Percentiles rank a stretch among this genome's conserved stretches.
phyloP scores from a whole-genome alignment of 2,113 vertebrate genomes.

The Lipophrys pholis region DNA sequence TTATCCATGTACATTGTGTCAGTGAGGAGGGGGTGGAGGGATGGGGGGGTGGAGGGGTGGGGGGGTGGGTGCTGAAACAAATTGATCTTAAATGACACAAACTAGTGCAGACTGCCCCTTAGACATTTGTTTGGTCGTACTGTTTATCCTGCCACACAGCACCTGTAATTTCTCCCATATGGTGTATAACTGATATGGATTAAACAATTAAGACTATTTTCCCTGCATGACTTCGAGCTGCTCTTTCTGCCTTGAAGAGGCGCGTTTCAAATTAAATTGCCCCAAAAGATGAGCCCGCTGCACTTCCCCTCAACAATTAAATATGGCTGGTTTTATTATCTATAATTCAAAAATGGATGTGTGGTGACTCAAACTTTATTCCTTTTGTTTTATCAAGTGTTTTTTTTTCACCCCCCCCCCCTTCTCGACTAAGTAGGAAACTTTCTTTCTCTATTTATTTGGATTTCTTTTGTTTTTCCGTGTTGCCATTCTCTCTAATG shows the following conservation, averaged over 20 bases:
- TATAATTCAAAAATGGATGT: constrained; percentile 57
- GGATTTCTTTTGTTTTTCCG: constrained; percentile 18
- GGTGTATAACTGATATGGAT: constrained; percentile 81
- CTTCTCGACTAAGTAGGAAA: background rate
- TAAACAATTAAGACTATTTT: constrained; percentile 83
- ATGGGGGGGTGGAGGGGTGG: too few species aligned
- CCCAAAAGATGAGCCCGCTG: constrained; percentile 68
- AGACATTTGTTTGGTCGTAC: constrained; percentile 73
- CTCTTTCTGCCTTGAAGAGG: constrained; percentile 63
- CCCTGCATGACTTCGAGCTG: constrained; percentile 77
- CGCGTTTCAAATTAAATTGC: constrained; percentile 78
- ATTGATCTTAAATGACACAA: constrained; percentile 75
- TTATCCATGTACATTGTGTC: constrained; percentile 66
- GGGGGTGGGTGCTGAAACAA: constrained; percentile 45
- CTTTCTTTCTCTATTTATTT: constrained; percentile 6
- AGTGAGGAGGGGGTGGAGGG: constrained; percentile 52
- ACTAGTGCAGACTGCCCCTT: constrained; percentile 66
- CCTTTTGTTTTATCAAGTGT: background rate
- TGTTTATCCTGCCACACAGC: constrained; percentile 75
- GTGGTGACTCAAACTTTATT: constrained; percentile 31
- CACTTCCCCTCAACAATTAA: constrained; percentile 68
- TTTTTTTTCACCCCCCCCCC: background rate
- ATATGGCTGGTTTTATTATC: constrained; percentile 65
- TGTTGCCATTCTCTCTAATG: constrained; percentile 1
- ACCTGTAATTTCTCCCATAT: constrained; percentile 82